Evolutionary conservation across 1,140 invertebrate genomes (phyloP).

Genomic region (Ptiloglossa arizonensis): DNA sequence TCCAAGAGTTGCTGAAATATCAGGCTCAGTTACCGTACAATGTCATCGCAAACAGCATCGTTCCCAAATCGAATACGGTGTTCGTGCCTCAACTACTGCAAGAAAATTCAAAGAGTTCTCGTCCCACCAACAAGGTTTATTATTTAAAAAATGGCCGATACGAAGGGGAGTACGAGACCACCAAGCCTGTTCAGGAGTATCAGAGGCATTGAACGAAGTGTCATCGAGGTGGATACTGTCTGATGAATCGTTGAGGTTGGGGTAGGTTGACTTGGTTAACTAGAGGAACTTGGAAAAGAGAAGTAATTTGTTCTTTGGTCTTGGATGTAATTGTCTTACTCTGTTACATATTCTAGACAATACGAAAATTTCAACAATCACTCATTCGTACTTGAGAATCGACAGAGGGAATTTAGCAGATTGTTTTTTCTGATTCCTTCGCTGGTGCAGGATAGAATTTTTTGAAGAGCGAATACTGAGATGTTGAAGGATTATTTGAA

Average conservation of each 20-base stretch:
- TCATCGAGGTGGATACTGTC: not conserved
- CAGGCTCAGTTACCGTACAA: constrained; percentile 78
- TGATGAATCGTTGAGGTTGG: not conserved
- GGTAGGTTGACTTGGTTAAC: not conserved
- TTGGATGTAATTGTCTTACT: not conserved
- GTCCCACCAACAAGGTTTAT: constrained; percentile 75
- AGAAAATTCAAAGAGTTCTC: constrained; percentile 62
- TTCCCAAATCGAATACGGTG: constrained; percentile 71
- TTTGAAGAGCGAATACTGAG: too few species aligned
- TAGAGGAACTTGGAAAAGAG: not conserved
- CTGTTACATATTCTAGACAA: not conserved
- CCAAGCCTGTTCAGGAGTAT: constrained; percentile 50
- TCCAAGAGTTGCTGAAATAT: constrained; percentile 74
- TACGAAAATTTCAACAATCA: not conserved
- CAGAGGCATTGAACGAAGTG: constrained; percentile 45
- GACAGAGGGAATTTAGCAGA: not conserved
- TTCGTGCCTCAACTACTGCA: constrained; percentile 75
- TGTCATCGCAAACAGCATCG: constrained; percentile 77
- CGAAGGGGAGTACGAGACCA: constrained; percentile 39
- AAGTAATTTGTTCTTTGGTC: too few species aligned
- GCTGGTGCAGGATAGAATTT: too few species aligned
- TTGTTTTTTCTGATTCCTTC: not conserved
- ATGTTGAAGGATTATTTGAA: too few species aligned
- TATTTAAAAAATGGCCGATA: constrained; percentile 57
- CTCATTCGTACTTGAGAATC: not conserved